phyloP scores from a whole-genome alignment of 2,113 vertebrate species.

The Sylvilagus bachmani region DNA sequence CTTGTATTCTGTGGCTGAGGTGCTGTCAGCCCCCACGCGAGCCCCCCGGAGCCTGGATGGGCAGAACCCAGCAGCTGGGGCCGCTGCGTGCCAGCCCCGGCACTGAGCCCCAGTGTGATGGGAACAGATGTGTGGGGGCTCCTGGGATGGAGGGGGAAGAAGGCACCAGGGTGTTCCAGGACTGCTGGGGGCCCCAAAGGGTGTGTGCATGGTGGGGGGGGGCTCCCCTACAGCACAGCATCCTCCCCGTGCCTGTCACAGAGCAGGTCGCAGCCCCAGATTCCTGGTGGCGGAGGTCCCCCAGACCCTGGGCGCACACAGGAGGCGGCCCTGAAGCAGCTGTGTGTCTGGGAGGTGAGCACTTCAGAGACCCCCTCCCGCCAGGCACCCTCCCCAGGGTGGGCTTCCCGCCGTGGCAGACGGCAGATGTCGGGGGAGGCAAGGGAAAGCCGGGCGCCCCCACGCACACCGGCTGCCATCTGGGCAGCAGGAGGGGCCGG shows the following conservation, averaged over 20 bases:
- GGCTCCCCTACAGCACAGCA: not conserved
- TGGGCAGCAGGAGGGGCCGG: conserved; percentile 76
- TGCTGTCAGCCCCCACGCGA: not conserved
- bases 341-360: conserved; percentile 71
- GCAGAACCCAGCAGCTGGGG: not conserved
- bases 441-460: conserved; percentile 60
- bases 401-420: conserved; percentile 74
- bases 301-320: not conserved
- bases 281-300: not conserved
- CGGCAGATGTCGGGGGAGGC: conserved; percentile 78
- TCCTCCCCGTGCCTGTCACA: not conserved
- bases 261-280: not conserved
- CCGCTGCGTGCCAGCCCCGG: rapidly evolving
- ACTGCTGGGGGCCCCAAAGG: not conserved
- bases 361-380: conserved; percentile 60
- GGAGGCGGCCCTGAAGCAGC: conserved; percentile 68
- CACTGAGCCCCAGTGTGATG: not conserved
- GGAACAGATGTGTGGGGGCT: conserved; percentile 21
- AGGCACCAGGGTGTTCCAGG: not conserved
- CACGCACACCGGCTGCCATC: conserved; percentile 81
- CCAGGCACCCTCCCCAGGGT: conserved; percentile 74
- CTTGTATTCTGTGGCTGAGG: not conserved
- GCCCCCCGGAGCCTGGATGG: rapidly evolving
- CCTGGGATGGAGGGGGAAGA: not conserved
- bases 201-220: not conserved